Conservation (phyloP, 35 echinoderm and acorn worm species). For the Strongylocentrotus purpuratus region DNA sequence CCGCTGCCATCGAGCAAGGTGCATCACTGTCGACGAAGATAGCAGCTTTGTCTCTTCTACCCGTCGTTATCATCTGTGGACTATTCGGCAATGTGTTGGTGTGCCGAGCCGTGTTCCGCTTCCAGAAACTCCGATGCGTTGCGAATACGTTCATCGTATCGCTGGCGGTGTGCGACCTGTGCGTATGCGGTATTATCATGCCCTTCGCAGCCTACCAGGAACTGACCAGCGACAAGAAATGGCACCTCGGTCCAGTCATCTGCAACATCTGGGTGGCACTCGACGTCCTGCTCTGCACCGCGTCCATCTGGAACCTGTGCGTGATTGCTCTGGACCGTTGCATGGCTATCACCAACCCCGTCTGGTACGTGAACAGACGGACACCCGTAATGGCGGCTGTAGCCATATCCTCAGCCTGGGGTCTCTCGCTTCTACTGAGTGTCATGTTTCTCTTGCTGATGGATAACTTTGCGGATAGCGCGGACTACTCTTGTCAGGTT, state of each 20-base stretch:
- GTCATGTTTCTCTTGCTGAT: slow-evolving; percentile 73
- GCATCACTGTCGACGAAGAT: slow-evolving; percentile 33
- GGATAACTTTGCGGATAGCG: slow-evolving; percentile 61
- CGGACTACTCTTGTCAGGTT: slow-evolving; percentile 66
- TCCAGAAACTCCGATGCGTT: slow-evolving; percentile 75
- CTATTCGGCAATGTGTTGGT: slow-evolving; percentile 93
- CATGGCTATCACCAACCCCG: slow-evolving; percentile 85
- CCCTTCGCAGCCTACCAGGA: slow-evolving; percentile 82
- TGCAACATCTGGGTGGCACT: slow-evolving; percentile 91
- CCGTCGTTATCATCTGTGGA: slow-evolving; percentile 67
- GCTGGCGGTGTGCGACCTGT: slow-evolving; percentile 81
- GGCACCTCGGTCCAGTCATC: slow-evolving; percentile 79
- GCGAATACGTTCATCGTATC: slow-evolving; percentile 98
- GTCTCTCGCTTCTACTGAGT: slow-evolving; percentile 80
- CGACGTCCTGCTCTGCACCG: slow-evolving; percentile 85
- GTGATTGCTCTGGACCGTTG: slow-evolving; percentile 92
- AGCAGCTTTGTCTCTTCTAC: slow-evolving; percentile 54
- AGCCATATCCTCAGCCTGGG: slow-evolving; percentile 75
- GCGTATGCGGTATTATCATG: slow-evolving; percentile 83
- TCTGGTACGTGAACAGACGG: slow-evolving; percentile 86
- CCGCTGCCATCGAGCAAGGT: not conserved
- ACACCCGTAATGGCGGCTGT: slow-evolving; percentile 81
- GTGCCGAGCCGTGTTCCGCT: slow-evolving; percentile 83
- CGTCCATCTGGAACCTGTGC: slow-evolving; percentile 94
- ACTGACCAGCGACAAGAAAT: slow-evolving; percentile 61